Conservation (phyloP, 2,888 invertebrate species). For the Microplitis deprimator region DNA sequence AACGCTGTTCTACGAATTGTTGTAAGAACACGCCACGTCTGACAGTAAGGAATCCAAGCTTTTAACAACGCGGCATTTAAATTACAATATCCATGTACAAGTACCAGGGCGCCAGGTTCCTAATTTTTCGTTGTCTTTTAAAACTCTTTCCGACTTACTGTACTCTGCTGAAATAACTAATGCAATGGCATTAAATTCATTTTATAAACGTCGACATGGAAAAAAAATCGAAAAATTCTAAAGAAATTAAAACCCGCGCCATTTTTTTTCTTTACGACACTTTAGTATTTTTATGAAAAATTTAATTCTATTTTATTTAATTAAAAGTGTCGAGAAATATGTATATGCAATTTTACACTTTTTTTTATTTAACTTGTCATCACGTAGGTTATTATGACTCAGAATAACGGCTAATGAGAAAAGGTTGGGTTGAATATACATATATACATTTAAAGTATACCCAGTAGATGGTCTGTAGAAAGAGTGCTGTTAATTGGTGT, state of each 20-base stretch:
- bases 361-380: constrained; percentile 19
- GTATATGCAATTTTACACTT: neutral
- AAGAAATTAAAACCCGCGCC: neutral
- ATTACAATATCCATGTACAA: neutral
- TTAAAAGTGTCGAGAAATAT: constrained; percentile 4
- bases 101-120: no score
- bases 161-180: neutral
- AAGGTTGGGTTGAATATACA: neutral
- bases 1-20: constrained; percentile 57
- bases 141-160: neutral
- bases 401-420: constrained; percentile 19
- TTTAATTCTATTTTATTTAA: constrained; percentile 18
- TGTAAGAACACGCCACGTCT: constrained; percentile 32
- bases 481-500: constrained; percentile 49
- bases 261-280: neutral
- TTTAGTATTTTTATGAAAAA: neutral
- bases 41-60: constrained; percentile 53
- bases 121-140: neutral
- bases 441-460: neutral
- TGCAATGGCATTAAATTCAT: neutral
- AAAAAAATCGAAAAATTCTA: neutral
- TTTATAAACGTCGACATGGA: neutral
- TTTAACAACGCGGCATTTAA: constrained; percentile 17
- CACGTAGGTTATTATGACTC: constrained; percentile 4
- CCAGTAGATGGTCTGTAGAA: constrained; percentile 10